Base-by-base conservation (phyloP, 2,113 vertebrate genomes). In the Haplochromis vanheusdeni region DNA sequence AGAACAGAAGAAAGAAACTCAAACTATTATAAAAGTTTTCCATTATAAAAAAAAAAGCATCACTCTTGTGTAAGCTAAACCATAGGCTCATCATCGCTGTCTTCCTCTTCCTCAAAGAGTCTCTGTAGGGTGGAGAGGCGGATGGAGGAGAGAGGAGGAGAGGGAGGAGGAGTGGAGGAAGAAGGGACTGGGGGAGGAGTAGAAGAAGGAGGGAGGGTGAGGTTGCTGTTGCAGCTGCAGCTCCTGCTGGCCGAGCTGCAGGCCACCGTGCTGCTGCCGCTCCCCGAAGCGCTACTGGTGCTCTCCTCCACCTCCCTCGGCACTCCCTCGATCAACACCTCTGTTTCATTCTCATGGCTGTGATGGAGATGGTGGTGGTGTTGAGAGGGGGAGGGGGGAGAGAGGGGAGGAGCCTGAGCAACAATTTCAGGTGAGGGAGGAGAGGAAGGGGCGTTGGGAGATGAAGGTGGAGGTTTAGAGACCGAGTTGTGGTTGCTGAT, bases 61-160 rank as follows among this genome's bases (percentile, higher is more conserved):
- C 52, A 82, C 35, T 84, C 73, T 14, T 2, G 12, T 60, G 40
- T 77, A 55, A 54, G 37, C 89, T 95, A 96, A 83, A 96, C 92
- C 93, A 93, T 91, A 4, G 93, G 93, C 90, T 96, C 95, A 4
- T 95, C 95, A 7, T 96, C 93, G 2, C 92, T 95, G 86, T 96
- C 95, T 35, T 93, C 92, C 4, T 86, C 93, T 58, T 17, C 77
- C 21, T 89, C 42, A 7, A 79, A 49, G 56, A 86, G 87, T 83
- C 92, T 89, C 58, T 90, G 87, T 17, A 91, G 89, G 37, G 82
- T 62, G 88, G 93, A 90, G 52, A 94, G 93, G 60, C 79, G 85
- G 73, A 91, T 89, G 86, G 88, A 83, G 13, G 90, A 77, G 28
- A 86, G 47, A 31, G 54, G 58, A 83, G 45, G 11, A 14, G 51